Conservation (phyloP, 2,888 invertebrate species). For the Cyaniris semiargus region DNA sequence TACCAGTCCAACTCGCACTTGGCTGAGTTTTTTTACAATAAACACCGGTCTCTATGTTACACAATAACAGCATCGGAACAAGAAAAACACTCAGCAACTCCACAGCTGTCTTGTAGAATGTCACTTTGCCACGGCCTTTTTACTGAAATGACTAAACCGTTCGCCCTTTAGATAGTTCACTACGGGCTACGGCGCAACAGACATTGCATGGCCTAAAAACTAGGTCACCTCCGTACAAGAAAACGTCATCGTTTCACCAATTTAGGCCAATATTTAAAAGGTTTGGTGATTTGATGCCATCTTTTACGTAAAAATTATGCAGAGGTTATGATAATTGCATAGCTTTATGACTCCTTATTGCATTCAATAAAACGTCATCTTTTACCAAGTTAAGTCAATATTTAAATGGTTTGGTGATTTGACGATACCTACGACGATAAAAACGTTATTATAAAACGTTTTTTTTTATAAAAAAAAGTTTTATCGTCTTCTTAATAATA, state of each 20-base stretch:
- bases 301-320: background rate
- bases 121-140: slow-evolving; percentile 10
- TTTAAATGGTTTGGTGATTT: no score
- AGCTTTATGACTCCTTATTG: no score
- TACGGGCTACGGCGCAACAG: slow-evolving; percentile 1
- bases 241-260: background rate
- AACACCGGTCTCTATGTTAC: background rate
- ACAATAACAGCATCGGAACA: background rate
- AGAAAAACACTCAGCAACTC: slow-evolving; percentile 1
- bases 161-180: slow-evolving; percentile 15
- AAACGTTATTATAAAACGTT: no score
- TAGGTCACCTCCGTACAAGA: background rate
- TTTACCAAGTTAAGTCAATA: no score
- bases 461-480: no score
- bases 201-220: slow-evolving; percentile 7
- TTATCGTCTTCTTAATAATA: no score
- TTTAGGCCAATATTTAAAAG: slow-evolving; percentile 2
- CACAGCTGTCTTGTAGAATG: background rate
- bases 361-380: no score
- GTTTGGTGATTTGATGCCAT: background rate
- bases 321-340: no score
- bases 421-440: no score
- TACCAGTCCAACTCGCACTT: no score
- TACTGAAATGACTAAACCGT: slow-evolving; percentile 16
- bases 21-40: background rate